Conservation (phyloP, 2,113 vertebrate genomes). For the Nesogale talazaci region DNA sequence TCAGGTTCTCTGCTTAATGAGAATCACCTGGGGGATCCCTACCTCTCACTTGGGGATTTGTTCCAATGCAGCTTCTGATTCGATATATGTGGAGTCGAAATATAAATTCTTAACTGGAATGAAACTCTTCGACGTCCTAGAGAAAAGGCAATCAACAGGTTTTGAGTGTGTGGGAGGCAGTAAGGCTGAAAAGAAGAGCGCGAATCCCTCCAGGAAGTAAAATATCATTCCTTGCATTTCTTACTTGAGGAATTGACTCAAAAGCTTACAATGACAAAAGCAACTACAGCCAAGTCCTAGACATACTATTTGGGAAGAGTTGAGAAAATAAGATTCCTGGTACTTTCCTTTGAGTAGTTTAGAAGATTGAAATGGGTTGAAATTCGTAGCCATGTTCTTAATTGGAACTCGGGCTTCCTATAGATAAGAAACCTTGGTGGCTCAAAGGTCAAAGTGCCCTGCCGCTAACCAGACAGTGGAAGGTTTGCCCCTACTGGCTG, state of each 20-base stretch:
- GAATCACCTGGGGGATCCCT: too few species aligned
- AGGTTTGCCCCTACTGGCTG: too few species aligned
- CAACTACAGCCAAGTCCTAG: not conserved
- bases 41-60: too few species aligned
- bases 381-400: not conserved
- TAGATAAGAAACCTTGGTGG: not conserved
- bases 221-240: not conserved
- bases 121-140: not conserved
- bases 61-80: too few species aligned
- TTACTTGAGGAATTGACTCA: not conserved
- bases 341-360: not conserved
- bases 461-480: too few species aligned
- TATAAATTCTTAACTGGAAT: too few species aligned
- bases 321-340: not conserved
- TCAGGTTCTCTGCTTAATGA: too few species aligned
- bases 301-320: not conserved
- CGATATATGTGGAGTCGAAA: too few species aligned
- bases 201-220: not conserved
- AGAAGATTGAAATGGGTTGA: not conserved
- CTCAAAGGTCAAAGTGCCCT: too few species aligned
- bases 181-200: not conserved
- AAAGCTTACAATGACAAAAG: not conserved
- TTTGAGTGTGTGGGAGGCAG: not conserved
- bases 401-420: not conserved
- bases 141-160: not conserved